Conservation (phyloP, 2,113 vertebrate species). For the Hippocampus mohnikei region DNA sequence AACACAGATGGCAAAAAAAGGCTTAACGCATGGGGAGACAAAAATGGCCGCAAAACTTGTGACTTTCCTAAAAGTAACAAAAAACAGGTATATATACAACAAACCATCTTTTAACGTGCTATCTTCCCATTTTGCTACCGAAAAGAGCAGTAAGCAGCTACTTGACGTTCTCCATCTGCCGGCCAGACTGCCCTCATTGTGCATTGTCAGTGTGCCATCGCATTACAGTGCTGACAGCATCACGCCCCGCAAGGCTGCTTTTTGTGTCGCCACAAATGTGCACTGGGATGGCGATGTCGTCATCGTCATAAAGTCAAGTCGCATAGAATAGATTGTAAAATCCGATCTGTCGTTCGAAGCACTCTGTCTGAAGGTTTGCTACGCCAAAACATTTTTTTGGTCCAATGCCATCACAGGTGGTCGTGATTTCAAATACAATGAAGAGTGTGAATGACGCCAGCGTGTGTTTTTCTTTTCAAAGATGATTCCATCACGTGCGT, state of each 20-base stretch:
- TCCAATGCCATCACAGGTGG: not conserved
- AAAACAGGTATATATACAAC: not conserved
- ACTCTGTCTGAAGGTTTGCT: not conserved
- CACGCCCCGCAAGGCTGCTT: constrained; percentile 39
- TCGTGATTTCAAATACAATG: not conserved
- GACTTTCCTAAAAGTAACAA: not conserved
- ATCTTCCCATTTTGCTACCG: not conserved
- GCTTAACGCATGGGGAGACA: not conserved
- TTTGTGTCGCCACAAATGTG: constrained; percentile 52
- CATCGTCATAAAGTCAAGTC: constrained; percentile 13
- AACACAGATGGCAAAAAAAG: not conserved
- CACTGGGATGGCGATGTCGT: constrained; percentile 27
- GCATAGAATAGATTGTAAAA: not conserved
- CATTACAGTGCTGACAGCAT: constrained; percentile 9
- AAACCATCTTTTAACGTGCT: not conserved
- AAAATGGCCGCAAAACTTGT: not conserved
- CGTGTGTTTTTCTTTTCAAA: too few species aligned
- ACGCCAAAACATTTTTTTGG: not conserved
- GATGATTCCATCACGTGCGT: not conserved
- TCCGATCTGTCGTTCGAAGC: constrained; percentile 9
- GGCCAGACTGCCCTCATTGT: constrained; percentile 2
- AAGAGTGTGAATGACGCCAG: not conserved
- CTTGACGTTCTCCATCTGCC: not conserved
- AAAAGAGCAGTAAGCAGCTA: not conserved
- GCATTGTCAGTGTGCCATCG: not conserved